Conservation (phyloP, 2,113 vertebrate genomes). For the Eulacestoma nigropectus region DNA sequence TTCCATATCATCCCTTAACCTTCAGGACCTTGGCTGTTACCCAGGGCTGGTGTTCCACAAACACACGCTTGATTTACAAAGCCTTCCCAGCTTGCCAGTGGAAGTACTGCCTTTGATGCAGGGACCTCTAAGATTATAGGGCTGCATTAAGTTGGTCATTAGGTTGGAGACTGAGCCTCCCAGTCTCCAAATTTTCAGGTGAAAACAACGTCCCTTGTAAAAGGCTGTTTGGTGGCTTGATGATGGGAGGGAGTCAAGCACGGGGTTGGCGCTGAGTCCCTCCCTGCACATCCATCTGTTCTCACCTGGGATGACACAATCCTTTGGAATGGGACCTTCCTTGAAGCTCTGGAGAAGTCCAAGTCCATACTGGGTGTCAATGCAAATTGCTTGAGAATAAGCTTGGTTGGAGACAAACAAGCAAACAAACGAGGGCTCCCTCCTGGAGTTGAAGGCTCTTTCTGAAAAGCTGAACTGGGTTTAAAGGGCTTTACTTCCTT, state of each 20-base stretch:
- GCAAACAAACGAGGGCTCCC: not conserved
- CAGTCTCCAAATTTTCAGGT: not conserved
- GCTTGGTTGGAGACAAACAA: not conserved
- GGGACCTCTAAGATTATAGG: not conserved
- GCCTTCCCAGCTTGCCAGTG: not conserved
- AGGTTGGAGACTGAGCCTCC: not conserved
- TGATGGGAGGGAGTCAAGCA: not conserved
- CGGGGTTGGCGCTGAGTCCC: rapidly evolving
- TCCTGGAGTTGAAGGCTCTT: rapidly evolving
- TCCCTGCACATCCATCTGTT: not conserved
- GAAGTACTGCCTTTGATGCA: not conserved
- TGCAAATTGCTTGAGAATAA: not conserved
- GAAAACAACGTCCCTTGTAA: not conserved
- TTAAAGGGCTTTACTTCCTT: not conserved
- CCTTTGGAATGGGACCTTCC: not conserved
- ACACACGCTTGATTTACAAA: not conserved
- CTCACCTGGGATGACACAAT: too few relatives aligned
- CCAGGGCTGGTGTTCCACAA: not conserved
- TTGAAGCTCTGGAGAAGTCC: not conserved
- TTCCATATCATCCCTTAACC: not conserved
- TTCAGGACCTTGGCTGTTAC: not conserved
- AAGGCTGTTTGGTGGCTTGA: not conserved
- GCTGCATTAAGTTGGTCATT: not conserved
- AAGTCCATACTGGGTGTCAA: not conserved
- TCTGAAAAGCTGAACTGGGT: not conserved